Evolutionary conservation across 2,888 invertebrate species (phyloP).

Genomic region (Andrena camellia): DNA sequence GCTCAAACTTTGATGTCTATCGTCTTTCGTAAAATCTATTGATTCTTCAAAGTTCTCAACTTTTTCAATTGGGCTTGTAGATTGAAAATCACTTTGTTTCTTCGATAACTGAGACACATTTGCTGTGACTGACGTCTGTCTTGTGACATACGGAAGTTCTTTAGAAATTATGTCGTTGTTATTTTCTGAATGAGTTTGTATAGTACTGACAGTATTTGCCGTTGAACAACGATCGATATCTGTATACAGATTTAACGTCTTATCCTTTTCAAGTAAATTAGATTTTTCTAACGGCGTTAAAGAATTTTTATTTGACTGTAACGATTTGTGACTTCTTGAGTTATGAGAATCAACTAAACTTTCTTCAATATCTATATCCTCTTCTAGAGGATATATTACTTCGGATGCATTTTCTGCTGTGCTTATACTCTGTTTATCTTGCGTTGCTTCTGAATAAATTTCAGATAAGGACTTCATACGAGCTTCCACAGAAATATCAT

Average conservation of each 20-base stretch:
- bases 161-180: not conserved
- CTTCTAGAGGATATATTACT: not conserved
- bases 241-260: conserved; percentile 15
- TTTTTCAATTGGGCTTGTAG: not conserved
- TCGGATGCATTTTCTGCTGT: conserved; percentile 20
- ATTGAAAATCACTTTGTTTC: conserved; percentile 12
- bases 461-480: conserved; percentile 75
- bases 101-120: conserved; percentile 22
- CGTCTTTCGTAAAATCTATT: conserved; percentile 7
- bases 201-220: conserved; percentile 5
- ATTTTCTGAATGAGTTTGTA: conserved; percentile 5
- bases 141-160: not conserved
- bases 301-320: conserved; percentile 13
- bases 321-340: not conserved
- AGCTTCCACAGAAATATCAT: conserved; percentile 71
- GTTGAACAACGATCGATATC: conserved; percentile 10
- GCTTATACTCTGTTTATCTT: conserved; percentile 37
- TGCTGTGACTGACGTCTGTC: conserved; percentile 10
- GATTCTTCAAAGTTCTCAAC: not conserved
- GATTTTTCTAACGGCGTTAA: conserved; percentile 16
- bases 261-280: conserved; percentile 10
- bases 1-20: not conserved
- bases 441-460: conserved; percentile 68
- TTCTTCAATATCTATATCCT: conserved; percentile 21
- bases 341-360: not conserved